phyloP scores from a whole-genome alignment of 1,140 invertebrate genomes.

The Temnothorax curvispinosus region DNA sequence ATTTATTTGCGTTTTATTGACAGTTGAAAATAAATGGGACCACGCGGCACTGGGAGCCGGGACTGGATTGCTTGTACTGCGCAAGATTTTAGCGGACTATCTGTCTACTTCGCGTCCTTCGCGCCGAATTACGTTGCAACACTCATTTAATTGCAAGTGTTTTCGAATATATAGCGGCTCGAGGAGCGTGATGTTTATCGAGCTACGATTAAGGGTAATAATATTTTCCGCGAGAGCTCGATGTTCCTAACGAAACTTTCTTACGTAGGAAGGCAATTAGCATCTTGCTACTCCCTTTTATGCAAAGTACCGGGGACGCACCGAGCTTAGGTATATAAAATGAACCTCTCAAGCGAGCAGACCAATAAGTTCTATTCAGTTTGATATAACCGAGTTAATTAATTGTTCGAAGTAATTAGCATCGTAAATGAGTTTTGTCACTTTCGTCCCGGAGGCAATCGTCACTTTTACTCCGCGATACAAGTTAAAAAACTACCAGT shows the following conservation, averaged over 20 bases:
- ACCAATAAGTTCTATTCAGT: conserved; percentile 54
- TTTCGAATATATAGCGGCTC: not conserved
- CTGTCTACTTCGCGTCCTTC: conserved; percentile 2
- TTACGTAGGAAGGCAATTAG: conserved; percentile 42
- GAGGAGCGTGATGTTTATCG: conserved; percentile 31
- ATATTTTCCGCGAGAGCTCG: conserved; percentile 36
- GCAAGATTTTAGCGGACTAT: conserved; percentile 38
- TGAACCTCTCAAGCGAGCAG: conserved; percentile 28
- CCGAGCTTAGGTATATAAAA: conserved; percentile 22
- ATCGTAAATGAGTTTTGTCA: conserved; percentile 48
- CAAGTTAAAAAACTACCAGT: conserved; percentile 4
- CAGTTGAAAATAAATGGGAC: conserved; percentile 74
- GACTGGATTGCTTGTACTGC: conserved; percentile 31
- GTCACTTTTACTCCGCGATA: conserved; percentile 30
- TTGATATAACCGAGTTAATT: conserved; percentile 57
- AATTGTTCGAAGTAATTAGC: conserved; percentile 51
- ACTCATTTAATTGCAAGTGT: conserved; percentile 53
- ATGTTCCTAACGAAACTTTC: conserved; percentile 28
- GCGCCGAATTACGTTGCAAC: not conserved
- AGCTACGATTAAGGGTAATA: conserved; percentile 42
- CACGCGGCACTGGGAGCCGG: conserved; percentile 29
- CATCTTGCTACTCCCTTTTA: conserved; percentile 49
- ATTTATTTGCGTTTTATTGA: conserved; percentile 79
- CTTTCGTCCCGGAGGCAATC: conserved; percentile 26
- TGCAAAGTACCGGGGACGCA: conserved; percentile 18